Evolutionary conservation across 2,113 vertebrate genomes (phyloP), one percentile per base, ranked within the genome.

Genomic region (Otocyon megalotis): DNA sequence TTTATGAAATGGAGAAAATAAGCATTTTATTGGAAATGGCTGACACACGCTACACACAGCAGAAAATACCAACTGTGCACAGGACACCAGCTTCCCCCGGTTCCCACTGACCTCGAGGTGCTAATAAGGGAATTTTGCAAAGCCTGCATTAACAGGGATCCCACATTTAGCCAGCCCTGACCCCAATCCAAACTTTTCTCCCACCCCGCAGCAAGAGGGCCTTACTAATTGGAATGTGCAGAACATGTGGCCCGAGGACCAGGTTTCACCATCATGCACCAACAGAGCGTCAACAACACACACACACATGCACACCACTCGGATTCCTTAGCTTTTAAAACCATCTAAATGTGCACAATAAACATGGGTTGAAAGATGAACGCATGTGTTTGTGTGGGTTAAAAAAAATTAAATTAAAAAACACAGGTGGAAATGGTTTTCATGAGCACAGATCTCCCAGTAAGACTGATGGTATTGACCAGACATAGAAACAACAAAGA

Each of bases 161-260:
- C 95, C 62, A 9, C 87, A 53, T 81, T 90, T 81, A 93, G 86
- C 86, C 54, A 97, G 95, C 71, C 97, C 97, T 93, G 92, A 97
- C 93, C 96, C 79, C 96, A 97, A 53, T 81, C 95, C 97, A 94
- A 96, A 97, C 97, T 98, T 88, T 50, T 85, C 97, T 95, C 93
- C 92, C 92, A 93, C 92, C 60, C 12, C 97, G 58, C 98, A 97
- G 98, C 97, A 97, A 97, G 98, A 98, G 97, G 97, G 96, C 95
- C 82, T 96, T 35, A 54, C 96, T 98, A 98, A 98, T 98, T 98
- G 98, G 98, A 95, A 97, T 96, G 93, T 97, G 95, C 56, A 96
- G 88, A 98, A 96, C 97, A 98, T 71, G 92, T 97, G 98, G 96
- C 95, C 93, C 97, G 53, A 96, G 43, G 43, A 98, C 97, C 82